These are phyloP conservation scores for Torymus texanus DNA, from an alignment of 2,888 invertebrate species.

Conservation along the genomic window DNA sequence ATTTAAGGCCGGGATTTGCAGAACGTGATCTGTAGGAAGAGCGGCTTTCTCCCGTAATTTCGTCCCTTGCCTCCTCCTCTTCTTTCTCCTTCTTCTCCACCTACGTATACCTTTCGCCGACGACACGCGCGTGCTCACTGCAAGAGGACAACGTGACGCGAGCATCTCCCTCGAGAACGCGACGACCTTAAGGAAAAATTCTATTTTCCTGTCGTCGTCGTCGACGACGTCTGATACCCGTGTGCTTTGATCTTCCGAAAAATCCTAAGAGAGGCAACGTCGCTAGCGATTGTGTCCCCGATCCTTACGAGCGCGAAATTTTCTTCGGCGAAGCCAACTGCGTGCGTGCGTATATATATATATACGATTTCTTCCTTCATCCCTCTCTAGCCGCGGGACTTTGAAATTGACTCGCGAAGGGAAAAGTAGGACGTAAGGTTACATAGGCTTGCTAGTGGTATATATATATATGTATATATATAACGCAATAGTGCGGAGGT, in stretches of 20 bases:
- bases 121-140: neutral
- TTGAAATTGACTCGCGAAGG: conserved; percentile 19
- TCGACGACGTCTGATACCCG: neutral
- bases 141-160: conserved; percentile 25
- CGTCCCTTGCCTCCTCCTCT: neutral
- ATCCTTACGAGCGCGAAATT: conserved; percentile 1
- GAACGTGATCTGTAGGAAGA: conserved; percentile 50
- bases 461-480: too few relatives aligned
- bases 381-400: neutral
- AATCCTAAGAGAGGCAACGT: conserved; percentile 10
- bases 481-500: neutral
- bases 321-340: neutral
- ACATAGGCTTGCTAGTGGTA: too few relatives aligned
- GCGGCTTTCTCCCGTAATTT: conserved; percentile 39
- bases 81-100: conserved; percentile 8
- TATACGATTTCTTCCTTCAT: conserved; percentile 12
- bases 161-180: conserved; percentile 19
- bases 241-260: conserved; percentile 43
- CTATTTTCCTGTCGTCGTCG: conserved; percentile 39
- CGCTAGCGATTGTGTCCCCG: conserved; percentile 28
- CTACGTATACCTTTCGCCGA: neutral
- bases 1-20: conserved; percentile 54
- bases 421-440: conserved; percentile 1
- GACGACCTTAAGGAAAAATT: conserved; percentile 42
- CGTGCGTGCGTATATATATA: neutral